Conservation (phyloP, 2,113 vertebrate species). For the Hippolais icterina region DNA sequence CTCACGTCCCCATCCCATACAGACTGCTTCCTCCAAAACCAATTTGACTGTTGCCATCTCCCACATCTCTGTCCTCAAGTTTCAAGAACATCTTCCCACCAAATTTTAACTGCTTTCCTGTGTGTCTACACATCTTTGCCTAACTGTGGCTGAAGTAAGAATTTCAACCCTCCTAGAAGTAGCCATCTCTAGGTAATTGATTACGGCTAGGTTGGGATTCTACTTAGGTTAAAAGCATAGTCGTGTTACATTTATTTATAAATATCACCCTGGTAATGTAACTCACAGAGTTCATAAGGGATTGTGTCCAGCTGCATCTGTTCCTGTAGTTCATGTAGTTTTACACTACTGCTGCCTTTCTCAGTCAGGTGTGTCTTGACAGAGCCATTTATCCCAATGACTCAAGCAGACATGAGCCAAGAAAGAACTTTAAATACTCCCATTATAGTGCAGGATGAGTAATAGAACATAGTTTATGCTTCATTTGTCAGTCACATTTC, state of each 20-base stretch:
- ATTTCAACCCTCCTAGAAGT: not conserved
- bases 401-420: not conserved
- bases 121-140: not conserved
- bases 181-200: not conserved
- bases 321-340: not conserved
- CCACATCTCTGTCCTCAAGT: not conserved
- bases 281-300: not conserved
- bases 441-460: not conserved
- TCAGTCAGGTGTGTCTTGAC: not conserved
- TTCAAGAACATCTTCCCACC: not conserved
- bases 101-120: not conserved
- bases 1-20: not conserved
- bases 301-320: not conserved
- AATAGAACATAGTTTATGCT: not conserved
- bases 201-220: not conserved
- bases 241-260: not conserved
- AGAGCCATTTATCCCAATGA: not conserved
- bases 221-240: not conserved
- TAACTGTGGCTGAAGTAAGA: not conserved
- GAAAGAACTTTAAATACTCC: not conserved
- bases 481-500: slow-evolving; percentile 19
- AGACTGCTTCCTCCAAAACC: not conserved
- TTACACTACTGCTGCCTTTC: not conserved
- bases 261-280: not conserved
- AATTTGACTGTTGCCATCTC: not conserved